These are phyloP conservation scores for Saccostrea cuccullata DNA, from an alignment of 1,140 invertebrate genomes.

Conservation along the genomic window DNA sequence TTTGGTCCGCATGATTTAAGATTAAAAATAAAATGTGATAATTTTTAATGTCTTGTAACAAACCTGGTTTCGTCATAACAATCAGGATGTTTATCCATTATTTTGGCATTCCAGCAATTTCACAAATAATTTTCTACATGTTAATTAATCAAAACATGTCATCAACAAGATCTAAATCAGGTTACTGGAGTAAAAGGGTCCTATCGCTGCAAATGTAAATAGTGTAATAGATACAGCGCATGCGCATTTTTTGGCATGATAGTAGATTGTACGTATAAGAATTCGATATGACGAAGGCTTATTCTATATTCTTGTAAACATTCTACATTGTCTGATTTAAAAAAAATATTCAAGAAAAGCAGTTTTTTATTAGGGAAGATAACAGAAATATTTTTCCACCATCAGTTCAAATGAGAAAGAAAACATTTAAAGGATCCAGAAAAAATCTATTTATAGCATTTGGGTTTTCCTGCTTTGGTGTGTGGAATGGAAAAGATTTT, in stretches of 20 bases:
- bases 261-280: constrained; percentile 6
- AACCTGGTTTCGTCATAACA: too few species aligned
- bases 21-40: too few species aligned
- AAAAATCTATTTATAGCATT: constrained; percentile 1
- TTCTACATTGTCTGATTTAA: too few species aligned
- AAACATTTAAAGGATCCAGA: neutral
- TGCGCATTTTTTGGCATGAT: neutral
- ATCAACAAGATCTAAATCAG: neutral
- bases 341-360: too few species aligned
- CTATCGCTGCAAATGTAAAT: too few species aligned
- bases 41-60: too few species aligned
- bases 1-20: too few species aligned
- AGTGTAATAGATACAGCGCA: constrained; percentile 18
- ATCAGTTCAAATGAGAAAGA: neutral
- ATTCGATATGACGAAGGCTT: neutral
- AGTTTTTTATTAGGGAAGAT: too few species aligned
- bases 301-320: neutral
- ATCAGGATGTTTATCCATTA: neutral
- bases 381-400: too few species aligned
- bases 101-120: neutral
- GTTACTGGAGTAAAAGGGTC: too few species aligned
- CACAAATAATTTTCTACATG: neutral
- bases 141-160: neutral
- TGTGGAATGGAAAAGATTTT: too few species aligned
- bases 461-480: neutral